Percentiles rank a stretch among this genome's conserved stretches.
Evolutionary conservation across 1,140 invertebrate genomes (phyloP).

Genomic region (Atta cephalotes): DNA sequence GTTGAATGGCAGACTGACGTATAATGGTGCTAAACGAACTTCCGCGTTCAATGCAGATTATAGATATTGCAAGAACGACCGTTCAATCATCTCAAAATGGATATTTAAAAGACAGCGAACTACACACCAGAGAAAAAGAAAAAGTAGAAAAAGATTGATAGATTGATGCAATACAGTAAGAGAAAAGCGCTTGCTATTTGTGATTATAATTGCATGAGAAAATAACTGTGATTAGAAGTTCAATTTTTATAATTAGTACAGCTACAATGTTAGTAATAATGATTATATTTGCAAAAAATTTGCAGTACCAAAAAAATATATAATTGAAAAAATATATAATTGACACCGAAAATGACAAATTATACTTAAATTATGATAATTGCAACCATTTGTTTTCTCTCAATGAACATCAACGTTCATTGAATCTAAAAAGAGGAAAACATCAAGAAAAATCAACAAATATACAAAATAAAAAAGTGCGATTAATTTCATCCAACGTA

Average conservation of each 20-base stretch:
- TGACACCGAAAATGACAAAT: too few species aligned
- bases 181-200: too few species aligned
- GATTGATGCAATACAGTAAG: too few species aligned
- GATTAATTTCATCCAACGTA: not conserved
- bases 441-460: not conserved
- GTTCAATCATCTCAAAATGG: slow-evolving; percentile 38
- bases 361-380: too few species aligned
- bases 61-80: slow-evolving; percentile 32
- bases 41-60: slow-evolving; percentile 69
- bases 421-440: not conserved
- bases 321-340: too few species aligned
- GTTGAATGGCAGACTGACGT: slow-evolving; percentile 36
- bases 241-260: too few species aligned
- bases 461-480: not conserved
- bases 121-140: not conserved
- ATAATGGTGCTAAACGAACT: slow-evolving; percentile 27
- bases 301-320: too few species aligned
- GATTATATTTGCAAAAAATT: too few species aligned
- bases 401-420: not conserved
- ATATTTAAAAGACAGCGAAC: slow-evolving; percentile 15
- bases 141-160: not conserved
- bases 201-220: too few species aligned
- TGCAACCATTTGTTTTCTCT: too few species aligned
- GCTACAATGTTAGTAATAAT: too few species aligned
- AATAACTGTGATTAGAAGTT: too few species aligned